Evolutionary conservation across 2,113 vertebrate species (phyloP).

Genomic region (Nycticebus coucang): DNA sequence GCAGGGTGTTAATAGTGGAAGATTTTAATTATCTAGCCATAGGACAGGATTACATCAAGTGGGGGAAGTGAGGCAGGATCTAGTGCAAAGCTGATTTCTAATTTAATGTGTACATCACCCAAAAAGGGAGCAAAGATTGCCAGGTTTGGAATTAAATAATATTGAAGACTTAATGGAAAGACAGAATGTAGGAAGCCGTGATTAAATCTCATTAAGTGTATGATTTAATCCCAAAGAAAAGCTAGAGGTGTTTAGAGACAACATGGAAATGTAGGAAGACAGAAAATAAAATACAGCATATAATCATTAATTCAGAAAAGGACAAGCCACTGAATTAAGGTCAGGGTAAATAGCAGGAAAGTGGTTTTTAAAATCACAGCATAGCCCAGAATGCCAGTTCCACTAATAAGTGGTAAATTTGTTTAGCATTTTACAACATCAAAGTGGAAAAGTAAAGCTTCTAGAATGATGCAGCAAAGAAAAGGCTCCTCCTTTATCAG

Average conservation of each 20-base stretch:
- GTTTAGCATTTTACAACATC: slow-evolving; percentile 50
- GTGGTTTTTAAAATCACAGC: slow-evolving; percentile 47
- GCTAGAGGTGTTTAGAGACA: slow-evolving; percentile 58
- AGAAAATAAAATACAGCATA: slow-evolving; percentile 50
- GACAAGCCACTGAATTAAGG: slow-evolving; percentile 52
- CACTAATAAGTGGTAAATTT: slow-evolving; percentile 49
- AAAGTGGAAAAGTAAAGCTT: slow-evolving; percentile 20
- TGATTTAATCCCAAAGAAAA: slow-evolving; percentile 64
- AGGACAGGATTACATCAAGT: slow-evolving; percentile 77
- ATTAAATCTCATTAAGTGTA: slow-evolving; percentile 56
- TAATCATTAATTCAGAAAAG: slow-evolving; percentile 64
- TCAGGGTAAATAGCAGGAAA: slow-evolving; percentile 48
- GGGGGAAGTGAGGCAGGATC: slow-evolving; percentile 74
- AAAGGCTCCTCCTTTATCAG: not conserved
- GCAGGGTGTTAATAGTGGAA: slow-evolving; percentile 12
- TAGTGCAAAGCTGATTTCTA: slow-evolving; percentile 77
- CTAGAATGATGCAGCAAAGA: slow-evolving; percentile 23
- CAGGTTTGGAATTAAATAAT: slow-evolving; percentile 78
- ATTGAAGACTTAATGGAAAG: slow-evolving; percentile 68
- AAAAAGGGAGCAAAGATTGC: slow-evolving; percentile 74
- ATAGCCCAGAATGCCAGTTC: not conserved
- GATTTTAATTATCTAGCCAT: slow-evolving; percentile 81
- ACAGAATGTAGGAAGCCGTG: slow-evolving; percentile 35
- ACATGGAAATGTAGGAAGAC: slow-evolving; percentile 49
- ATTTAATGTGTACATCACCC: slow-evolving; percentile 69